A percentile compares a stretch with the other conserved stretches of the same genome.
These are phyloP conservation scores for Lithobates pipiens DNA, from an alignment of 2,797 vertebrate species.

Conservation along the genomic window DNA sequence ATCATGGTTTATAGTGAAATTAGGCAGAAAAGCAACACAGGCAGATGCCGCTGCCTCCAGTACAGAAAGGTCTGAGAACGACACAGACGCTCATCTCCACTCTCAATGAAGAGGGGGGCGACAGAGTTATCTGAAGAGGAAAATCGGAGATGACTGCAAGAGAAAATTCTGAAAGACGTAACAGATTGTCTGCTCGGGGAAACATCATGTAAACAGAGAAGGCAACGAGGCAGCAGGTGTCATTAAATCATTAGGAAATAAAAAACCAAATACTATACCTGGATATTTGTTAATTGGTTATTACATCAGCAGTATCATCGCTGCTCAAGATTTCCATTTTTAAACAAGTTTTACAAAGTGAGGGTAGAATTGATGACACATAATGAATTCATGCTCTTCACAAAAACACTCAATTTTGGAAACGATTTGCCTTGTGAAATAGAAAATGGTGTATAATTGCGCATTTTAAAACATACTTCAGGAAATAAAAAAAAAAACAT, in stretches of 20 bases:
- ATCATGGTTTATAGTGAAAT: neutral
- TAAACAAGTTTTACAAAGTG: no score
- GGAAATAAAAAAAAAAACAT: no score
- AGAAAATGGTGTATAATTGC: no score
- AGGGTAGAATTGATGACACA: no score
- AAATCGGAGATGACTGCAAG: slow-evolving; percentile 27
- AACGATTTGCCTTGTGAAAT: no score
- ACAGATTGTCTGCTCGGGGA: slow-evolving; percentile 18
- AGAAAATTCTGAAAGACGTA: neutral
- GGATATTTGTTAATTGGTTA: neutral
- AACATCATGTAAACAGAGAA: neutral
- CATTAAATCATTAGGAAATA: neutral
- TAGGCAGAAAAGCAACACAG: slow-evolving; percentile 3
- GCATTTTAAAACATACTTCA: no score
- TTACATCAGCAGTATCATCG: neutral
- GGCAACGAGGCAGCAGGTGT: neutral
- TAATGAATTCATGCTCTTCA: no score
- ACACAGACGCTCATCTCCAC: neutral
- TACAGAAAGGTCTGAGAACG: slow-evolving; percentile 12
- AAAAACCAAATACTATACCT: neutral
- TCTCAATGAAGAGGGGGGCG: neutral
- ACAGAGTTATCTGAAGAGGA: neutral
- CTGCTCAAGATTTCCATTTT: no score
- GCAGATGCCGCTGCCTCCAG: slow-evolving; percentile 14
- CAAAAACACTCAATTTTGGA: neutral